These are phyloP conservation scores for Matsumyia berberina DNA, from an alignment of 2,888 invertebrate genomes.

Conservation along the genomic window DNA sequence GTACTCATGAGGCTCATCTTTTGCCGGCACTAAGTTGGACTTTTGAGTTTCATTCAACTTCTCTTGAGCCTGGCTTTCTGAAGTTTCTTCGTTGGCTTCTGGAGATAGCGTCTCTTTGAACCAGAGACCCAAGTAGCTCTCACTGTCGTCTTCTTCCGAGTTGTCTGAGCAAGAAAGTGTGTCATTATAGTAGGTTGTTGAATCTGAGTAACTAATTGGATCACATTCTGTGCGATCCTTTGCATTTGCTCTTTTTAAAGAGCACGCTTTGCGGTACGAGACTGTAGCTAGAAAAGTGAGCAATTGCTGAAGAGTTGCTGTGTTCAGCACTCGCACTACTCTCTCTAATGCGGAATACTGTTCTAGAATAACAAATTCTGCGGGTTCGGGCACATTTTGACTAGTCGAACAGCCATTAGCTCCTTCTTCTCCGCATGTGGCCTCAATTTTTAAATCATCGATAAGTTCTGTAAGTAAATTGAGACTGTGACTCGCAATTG, in stretches of 20 bases:
- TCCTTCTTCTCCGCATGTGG: constrained; percentile 80
- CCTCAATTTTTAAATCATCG: constrained; percentile 83
- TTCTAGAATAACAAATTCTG: constrained; percentile 84
- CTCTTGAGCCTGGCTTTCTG: constrained; percentile 86
- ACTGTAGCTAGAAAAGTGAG: constrained; percentile 95
- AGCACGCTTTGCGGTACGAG: constrained; percentile 95
- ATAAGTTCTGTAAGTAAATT: constrained; percentile 86
- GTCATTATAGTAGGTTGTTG: constrained; percentile 98
- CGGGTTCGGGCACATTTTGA: constrained; percentile 80
- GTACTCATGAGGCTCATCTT: constrained; percentile 93
- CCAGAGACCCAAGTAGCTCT: constrained; percentile 90
- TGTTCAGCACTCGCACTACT: constrained; percentile 85
- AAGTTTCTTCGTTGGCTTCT: constrained; percentile 85
- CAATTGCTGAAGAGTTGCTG: constrained; percentile 86
- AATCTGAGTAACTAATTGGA: constrained; percentile 94
- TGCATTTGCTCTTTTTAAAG: constrained; percentile 91
- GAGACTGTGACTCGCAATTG: constrained; percentile 93
- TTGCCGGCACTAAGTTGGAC: constrained; percentile 88
- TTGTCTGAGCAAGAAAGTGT: constrained; percentile 96
- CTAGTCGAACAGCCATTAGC: constrained; percentile 43
- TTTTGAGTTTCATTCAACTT: constrained; percentile 85
- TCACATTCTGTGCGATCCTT: constrained; percentile 92
- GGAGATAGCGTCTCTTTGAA: constrained; percentile 97
- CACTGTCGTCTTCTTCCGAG: constrained; percentile 91
- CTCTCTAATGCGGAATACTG: constrained; percentile 84